These are phyloP conservation scores for Trachelus iudaicus DNA, from an alignment of 2,888 invertebrate genomes.

Conservation along the genomic window DNA sequence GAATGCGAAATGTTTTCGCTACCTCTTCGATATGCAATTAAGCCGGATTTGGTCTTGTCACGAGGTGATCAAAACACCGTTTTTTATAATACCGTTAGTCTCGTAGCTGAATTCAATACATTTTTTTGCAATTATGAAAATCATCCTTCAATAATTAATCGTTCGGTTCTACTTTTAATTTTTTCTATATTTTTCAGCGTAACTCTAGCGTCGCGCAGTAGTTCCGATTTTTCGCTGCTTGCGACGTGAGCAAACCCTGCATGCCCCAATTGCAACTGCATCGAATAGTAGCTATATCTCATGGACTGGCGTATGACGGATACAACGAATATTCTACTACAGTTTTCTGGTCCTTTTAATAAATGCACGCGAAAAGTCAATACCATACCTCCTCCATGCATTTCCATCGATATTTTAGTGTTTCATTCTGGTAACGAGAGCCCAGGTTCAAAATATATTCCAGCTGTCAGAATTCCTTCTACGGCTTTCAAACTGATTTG, in stretches of 20 bases:
- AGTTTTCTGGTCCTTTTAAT: background rate
- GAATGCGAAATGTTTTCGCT: background rate
- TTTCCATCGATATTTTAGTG: background rate
- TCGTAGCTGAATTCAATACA: background rate
- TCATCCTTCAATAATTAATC: too few species aligned
- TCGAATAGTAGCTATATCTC: background rate
- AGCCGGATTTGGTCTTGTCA: background rate
- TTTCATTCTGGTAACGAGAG: background rate
- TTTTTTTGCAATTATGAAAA: background rate
- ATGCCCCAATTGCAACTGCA: background rate
- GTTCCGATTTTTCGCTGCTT: background rate
- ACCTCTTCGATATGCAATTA: background rate
- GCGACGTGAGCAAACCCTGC: background rate
- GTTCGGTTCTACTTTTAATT: too few species aligned
- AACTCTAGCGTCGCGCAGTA: too few species aligned
- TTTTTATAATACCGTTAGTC: background rate
- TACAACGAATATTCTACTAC: background rate
- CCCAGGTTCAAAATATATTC: background rate
- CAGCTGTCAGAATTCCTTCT: background rate
- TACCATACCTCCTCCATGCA: background rate
- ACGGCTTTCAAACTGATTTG: background rate
- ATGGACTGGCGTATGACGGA: background rate
- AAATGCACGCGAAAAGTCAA: background rate
- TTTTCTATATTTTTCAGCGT: too few species aligned
- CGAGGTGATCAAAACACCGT: background rate